Conservation (phyloP, 2,113 vertebrate genomes). For the Poecile atricapillus region DNA sequence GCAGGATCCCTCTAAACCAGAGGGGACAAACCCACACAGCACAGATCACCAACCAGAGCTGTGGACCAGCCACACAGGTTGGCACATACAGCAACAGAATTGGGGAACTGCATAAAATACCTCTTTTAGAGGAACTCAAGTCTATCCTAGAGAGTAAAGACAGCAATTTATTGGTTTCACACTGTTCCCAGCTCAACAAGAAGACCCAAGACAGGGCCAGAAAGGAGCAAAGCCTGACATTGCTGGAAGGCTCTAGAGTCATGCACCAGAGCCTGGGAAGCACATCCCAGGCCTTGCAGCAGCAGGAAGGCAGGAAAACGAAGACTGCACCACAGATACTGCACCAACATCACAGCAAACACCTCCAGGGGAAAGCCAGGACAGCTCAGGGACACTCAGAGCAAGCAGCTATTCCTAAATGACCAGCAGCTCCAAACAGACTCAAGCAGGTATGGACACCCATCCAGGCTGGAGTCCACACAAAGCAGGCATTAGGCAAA, state of each 20-base stretch:
- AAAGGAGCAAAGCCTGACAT: background rate
- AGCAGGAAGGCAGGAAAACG: background rate
- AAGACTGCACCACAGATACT: background rate
- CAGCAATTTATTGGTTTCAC: background rate
- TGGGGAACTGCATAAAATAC: background rate
- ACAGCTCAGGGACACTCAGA: background rate
- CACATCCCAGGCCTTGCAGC: background rate
- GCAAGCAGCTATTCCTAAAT: constrained; percentile 38
- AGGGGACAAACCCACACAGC: background rate
- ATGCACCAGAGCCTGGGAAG: background rate
- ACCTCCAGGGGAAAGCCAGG: background rate
- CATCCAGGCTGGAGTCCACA: background rate
- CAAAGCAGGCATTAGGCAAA: constrained; percentile 20
- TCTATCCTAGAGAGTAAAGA: background rate
- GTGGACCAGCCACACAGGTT: background rate
- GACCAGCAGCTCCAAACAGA: background rate
- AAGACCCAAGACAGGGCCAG: background rate
- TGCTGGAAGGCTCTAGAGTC: background rate
- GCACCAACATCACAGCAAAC: background rate
- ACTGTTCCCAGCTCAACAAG: background rate
- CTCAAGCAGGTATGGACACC: background rate
- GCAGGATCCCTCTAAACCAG: background rate
- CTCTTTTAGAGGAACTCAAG: background rate
- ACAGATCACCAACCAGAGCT: rapidly evolving
- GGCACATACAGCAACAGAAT: background rate